Evolutionary conservation across 1,140 invertebrate genomes (phyloP).

Genomic region (Ostrea denselamellosa): DNA sequence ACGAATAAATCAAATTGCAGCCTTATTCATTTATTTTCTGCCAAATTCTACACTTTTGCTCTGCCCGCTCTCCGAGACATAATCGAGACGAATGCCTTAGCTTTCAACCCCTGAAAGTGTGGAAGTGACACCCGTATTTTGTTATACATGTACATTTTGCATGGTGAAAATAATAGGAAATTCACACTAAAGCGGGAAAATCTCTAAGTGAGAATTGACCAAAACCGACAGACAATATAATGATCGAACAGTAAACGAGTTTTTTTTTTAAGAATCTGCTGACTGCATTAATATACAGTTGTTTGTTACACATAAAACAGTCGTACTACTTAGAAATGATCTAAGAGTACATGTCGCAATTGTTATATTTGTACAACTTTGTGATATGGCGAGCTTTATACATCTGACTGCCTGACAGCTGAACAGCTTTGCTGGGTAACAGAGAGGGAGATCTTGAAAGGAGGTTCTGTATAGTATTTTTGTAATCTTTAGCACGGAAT

Average conservation of each 20-base stretch:
- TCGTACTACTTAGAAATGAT: neutral
- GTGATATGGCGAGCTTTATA: neutral
- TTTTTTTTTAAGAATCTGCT: neutral
- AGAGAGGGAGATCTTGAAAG: neutral
- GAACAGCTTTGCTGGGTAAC: neutral
- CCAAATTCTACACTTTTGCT: neutral
- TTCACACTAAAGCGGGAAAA: neutral
- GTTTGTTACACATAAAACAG: neutral
- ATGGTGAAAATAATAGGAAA: conserved; percentile 29
- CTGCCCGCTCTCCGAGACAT: neutral
- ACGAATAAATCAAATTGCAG: conserved; percentile 38
- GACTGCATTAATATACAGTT: neutral
- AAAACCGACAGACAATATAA: neutral
- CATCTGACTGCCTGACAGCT: neutral
- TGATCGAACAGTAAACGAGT: neutral
- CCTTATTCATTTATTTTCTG: conserved; percentile 37
- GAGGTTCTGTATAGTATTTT: conserved; percentile 20
- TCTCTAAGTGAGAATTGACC: neutral
- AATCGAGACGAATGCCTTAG: neutral
- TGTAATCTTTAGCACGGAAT: conserved; percentile 23
- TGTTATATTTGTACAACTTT: neutral
- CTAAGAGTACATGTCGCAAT: neutral
- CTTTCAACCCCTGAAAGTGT: neutral
- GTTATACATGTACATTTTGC: neutral
- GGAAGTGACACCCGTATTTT: conserved; percentile 9